A percentile compares a stretch with the other conserved stretches of the same genome.
Conservation (phyloP, 1,140 invertebrate species). For the Eumaeus atala region DNA sequence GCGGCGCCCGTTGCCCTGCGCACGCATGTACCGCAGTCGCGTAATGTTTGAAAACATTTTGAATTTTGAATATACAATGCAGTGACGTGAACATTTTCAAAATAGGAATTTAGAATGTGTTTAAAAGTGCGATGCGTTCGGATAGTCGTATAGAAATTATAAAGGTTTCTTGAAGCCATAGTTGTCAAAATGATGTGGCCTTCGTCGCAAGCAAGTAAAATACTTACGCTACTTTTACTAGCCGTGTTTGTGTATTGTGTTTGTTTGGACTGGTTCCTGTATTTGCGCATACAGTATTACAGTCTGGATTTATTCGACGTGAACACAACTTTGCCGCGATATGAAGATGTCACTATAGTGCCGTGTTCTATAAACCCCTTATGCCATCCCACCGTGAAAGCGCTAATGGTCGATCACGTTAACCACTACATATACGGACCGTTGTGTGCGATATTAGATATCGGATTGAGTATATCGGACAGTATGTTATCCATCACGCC, state of each 20-base stretch:
- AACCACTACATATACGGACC: slow-evolving; percentile 87
- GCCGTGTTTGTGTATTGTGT: slow-evolving; percentile 50
- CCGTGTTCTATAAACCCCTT: slow-evolving; percentile 81
- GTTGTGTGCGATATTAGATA: slow-evolving; percentile 78
- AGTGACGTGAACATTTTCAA: slow-evolving; percentile 7
- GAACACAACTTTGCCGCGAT: slow-evolving; percentile 39
- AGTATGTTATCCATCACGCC: slow-evolving; percentile 80
- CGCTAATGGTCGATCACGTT: slow-evolving; percentile 82
- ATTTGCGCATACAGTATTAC: slow-evolving; percentile 53
- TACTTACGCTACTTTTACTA: slow-evolving; percentile 48
- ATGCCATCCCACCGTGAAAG: slow-evolving; percentile 84
- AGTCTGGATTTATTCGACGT: slow-evolving; percentile 44
- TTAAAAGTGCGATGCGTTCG: slow-evolving; percentile 7
- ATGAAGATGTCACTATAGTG: slow-evolving; percentile 76
- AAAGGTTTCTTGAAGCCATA: slow-evolving; percentile 22
- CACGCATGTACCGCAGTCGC: slow-evolving; percentile 6
- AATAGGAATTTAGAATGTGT: slow-evolving; percentile 9
- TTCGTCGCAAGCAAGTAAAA: slow-evolving; percentile 62
- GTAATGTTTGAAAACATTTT: neutral
- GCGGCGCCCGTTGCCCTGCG: slow-evolving; percentile 15
- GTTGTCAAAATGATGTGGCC: slow-evolving; percentile 69
- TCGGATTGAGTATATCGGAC: slow-evolving; percentile 77
- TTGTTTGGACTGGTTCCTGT: slow-evolving; percentile 59
- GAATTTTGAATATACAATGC: neutral
- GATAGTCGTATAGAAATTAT: slow-evolving; percentile 16